Percentiles rank a stretch among this genome's conserved stretches.
Conservation (phyloP, 2,797 vertebrate species). For the Falco novaeseelandiae region DNA sequence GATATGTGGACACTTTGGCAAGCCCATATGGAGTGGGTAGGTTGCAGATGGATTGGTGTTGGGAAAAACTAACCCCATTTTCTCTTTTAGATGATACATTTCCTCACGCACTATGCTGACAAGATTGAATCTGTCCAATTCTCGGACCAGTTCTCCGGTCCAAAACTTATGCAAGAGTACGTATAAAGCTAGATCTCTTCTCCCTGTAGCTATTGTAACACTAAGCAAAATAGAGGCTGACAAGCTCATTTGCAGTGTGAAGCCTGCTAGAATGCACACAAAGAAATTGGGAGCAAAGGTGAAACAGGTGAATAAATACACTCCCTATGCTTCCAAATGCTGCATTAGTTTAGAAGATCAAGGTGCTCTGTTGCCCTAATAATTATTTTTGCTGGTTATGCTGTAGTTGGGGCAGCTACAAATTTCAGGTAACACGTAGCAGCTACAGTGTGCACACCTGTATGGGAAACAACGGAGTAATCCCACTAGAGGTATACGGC, state of each 20-base stretch:
- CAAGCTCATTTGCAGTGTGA: background rate
- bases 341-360: background rate
- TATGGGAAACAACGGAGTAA: background rate
- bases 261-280: background rate
- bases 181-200: slow-evolving; percentile 55
- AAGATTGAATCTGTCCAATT: slow-evolving; percentile 99
- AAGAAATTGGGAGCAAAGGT: background rate
- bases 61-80: background rate
- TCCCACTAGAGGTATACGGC: background rate
- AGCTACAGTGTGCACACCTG: background rate
- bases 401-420: background rate
- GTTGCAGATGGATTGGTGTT: background rate
- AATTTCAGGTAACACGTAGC: background rate
- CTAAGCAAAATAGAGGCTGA: background rate
- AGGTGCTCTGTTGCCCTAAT: background rate
- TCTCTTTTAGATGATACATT: slow-evolving; percentile 93
- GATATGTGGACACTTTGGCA: accelerated
- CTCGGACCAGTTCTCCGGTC: slow-evolving; percentile 99
- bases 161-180: slow-evolving; percentile 99
- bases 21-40: accelerated
- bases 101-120: slow-evolving; percentile 94
- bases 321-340: background rate
- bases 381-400: background rate
- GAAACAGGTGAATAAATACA: background rate
- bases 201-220: background rate